Evolutionary conservation across 2,113 vertebrate genomes (phyloP).

Genomic region (Marmota flaviventris): DNA sequence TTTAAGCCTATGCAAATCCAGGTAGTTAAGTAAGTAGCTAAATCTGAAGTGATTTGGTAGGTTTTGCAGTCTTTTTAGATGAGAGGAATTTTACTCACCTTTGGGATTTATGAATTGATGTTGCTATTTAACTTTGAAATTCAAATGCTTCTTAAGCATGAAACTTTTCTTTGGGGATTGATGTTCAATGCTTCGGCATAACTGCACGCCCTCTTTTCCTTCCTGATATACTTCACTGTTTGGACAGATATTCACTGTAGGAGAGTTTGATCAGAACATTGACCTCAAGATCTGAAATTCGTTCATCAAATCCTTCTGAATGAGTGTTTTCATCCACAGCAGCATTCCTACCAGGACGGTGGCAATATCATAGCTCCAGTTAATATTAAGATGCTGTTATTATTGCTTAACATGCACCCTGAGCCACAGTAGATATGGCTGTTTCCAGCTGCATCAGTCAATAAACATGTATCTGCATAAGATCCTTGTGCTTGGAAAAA

Average conservation of each 20-base stretch:
- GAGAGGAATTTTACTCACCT: constrained; percentile 62
- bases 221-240: neutral
- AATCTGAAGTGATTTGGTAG: constrained; percentile 40
- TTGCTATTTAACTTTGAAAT: constrained; percentile 65
- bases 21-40: neutral
- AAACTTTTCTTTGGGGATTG: constrained; percentile 10
- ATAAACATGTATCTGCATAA: neutral
- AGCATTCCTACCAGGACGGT: neutral
- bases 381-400: neutral
- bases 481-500: neutral
- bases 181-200: neutral
- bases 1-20: neutral
- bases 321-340: neutral
- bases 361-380: neutral
- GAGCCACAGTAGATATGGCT: neutral
- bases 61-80: constrained; percentile 25
- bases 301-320: neutral
- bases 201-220: neutral
- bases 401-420: neutral
- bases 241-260: neutral
- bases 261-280: constrained; percentile 28
- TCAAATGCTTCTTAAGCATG: constrained; percentile 35
- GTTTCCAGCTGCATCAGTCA: neutral
- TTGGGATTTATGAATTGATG: constrained; percentile 51
- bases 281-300: neutral